Evolutionary conservation across 2,888 invertebrate species (phyloP).

Genomic region (Drosophila sordidula): DNA sequence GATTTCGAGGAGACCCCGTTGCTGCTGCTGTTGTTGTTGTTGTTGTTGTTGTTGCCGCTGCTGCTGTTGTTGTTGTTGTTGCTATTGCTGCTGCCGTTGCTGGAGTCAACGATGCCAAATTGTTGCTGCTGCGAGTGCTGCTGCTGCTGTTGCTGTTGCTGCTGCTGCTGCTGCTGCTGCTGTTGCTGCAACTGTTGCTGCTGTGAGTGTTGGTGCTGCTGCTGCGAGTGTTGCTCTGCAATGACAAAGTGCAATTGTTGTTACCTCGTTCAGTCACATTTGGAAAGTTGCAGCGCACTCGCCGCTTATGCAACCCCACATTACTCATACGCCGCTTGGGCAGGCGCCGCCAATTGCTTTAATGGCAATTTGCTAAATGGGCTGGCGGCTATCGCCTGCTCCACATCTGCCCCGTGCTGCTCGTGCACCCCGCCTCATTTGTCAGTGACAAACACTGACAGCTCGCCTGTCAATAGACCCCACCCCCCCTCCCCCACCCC

Average conservation of each 20-base stretch:
- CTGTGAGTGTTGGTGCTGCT: slow-evolving; percentile 12
- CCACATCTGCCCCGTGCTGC: slow-evolving; percentile 53
- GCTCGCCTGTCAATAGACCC: slow-evolving; percentile 36
- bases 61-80: slow-evolving; percentile 44
- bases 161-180: slow-evolving; percentile 71
- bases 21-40: slow-evolving; percentile 87
- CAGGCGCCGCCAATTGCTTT: slow-evolving; percentile 19
- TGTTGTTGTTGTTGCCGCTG: slow-evolving; percentile 83
- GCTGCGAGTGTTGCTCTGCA: slow-evolving; percentile 70
- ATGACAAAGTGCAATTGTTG: slow-evolving; percentile 61
- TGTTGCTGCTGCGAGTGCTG: slow-evolving; percentile 86
- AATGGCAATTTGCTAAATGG: slow-evolving; percentile 65
- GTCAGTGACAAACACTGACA: slow-evolving; percentile 51
- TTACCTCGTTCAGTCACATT: slow-evolving; percentile 27
- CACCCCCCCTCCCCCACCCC: not conserved
- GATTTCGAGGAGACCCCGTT: slow-evolving; percentile 92
- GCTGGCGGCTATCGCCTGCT: slow-evolving; percentile 53
- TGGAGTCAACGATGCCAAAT: slow-evolving; percentile 53
- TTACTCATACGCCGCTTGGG: slow-evolving; percentile 60
- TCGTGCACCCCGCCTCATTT: slow-evolving; percentile 44
- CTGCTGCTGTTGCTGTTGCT: slow-evolving; percentile 85
- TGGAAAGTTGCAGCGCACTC: no score
- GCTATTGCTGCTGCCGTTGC: slow-evolving; percentile 85
- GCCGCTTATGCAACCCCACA: slow-evolving; percentile 56
- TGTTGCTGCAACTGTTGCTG: slow-evolving; percentile 53